These are phyloP conservation scores for Bagarius yarrelli DNA, from an alignment of 2,113 vertebrate genomes.

Conservation along the genomic window DNA sequence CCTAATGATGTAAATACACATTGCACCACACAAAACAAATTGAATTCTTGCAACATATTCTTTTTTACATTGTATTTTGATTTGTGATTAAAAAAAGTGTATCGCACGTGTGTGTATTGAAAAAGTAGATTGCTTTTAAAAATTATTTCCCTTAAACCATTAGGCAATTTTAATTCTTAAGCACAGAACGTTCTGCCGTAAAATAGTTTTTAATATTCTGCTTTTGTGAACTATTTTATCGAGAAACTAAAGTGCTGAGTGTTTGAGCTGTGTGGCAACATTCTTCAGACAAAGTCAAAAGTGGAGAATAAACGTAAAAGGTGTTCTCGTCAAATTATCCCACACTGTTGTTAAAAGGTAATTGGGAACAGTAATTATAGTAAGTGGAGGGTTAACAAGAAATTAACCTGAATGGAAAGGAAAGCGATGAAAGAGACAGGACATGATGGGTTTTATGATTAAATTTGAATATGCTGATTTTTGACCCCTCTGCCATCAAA, in stretches of 20 bases:
- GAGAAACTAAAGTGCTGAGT: background rate
- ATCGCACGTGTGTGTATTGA: too few species aligned
- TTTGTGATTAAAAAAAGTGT: too few species aligned
- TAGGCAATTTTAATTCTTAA: background rate
- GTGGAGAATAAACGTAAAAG: conserved; percentile 18
- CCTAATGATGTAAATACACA: background rate
- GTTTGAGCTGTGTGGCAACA: conserved; percentile 20
- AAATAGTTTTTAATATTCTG: background rate
- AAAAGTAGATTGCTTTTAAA: too few species aligned
- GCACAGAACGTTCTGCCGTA: background rate
- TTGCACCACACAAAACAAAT: background rate
- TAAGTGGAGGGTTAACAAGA: conserved; percentile 53
- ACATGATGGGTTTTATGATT: conserved; percentile 31
- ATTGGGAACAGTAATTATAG: conserved; percentile 53
- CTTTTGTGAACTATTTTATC: conserved; percentile 18
- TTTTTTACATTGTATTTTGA: too few species aligned
- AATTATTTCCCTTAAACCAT: too few species aligned
- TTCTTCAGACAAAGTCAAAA: conserved; percentile 32
- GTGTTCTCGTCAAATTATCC: conserved; percentile 38
- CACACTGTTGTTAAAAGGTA: conserved; percentile 46
- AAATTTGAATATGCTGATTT: conserved; percentile 50
- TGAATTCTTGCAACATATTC: conserved; percentile 1
- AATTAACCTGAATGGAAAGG: conserved; percentile 48
- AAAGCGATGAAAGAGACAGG: conserved; percentile 39
- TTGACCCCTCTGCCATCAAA: conserved; percentile 43